Conservation (phyloP, 2,113 vertebrate genomes). For the Lynx canadensis region DNA sequence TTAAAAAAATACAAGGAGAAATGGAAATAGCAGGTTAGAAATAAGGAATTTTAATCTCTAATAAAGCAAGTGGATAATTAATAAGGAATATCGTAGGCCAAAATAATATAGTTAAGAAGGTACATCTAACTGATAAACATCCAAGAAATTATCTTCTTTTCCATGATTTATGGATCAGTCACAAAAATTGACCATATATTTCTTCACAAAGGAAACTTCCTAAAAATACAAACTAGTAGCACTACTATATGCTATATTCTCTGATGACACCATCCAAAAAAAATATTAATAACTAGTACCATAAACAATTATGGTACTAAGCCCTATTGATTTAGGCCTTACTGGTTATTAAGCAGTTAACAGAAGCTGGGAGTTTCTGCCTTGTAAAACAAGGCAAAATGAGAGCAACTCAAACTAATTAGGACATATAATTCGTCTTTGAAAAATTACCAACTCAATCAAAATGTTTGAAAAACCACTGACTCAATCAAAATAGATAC, state of each 20-base stretch:
- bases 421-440: not conserved
- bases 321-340: not conserved
- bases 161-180: not conserved
- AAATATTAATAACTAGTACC: not conserved
- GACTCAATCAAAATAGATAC: not conserved
- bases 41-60: not conserved
- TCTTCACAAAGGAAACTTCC: not conserved
- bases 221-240: not conserved
- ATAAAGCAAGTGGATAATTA: not conserved
- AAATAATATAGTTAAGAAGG: not conserved
- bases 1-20: not conserved
- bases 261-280: not conserved
- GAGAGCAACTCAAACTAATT: not conserved
- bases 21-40: not conserved
- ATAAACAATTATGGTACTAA: not conserved
- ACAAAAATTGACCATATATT: not conserved
- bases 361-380: not conserved
- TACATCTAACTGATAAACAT: not conserved
- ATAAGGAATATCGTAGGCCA: not conserved
- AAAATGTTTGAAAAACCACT: not conserved
- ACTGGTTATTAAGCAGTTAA: not conserved
- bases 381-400: not conserved
- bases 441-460: not conserved
- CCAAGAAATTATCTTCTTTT: not conserved
- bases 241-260: not conserved